These are phyloP conservation scores for Sphenopsis melanotis DNA, from an alignment of 2,797 vertebrate species.

Conservation along the genomic window DNA sequence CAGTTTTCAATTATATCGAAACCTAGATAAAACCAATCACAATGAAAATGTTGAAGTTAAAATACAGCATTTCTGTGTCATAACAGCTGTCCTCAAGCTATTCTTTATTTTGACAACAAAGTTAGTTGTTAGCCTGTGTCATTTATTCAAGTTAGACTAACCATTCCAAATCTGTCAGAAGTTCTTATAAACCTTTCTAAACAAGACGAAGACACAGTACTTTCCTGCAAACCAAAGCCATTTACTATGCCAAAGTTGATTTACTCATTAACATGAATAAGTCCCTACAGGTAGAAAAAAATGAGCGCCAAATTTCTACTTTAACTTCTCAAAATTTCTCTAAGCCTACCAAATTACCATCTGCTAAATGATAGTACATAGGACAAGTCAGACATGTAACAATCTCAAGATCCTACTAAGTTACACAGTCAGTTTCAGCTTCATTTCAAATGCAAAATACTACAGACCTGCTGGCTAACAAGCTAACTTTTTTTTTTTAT, in stretches of 20 bases:
- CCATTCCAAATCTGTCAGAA: background rate
- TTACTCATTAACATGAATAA: background rate
- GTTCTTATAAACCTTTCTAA: background rate
- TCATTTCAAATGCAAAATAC: constrained; percentile 49
- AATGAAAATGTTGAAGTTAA: background rate
- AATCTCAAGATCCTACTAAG: background rate
- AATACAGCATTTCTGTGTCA: background rate
- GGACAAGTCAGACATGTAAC: background rate
- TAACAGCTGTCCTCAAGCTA: background rate
- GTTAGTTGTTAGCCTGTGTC: background rate
- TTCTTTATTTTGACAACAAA: background rate
- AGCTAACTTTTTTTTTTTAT: constrained; percentile 39
- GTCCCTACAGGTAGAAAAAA: background rate
- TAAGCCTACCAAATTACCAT: background rate
- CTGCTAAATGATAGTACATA: background rate
- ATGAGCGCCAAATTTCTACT: background rate
- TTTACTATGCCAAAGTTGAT: background rate
- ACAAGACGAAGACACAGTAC: background rate
- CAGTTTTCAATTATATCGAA: background rate
- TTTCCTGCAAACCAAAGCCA: background rate
- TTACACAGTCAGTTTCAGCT: background rate
- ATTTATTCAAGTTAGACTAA: background rate
- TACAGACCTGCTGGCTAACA: constrained; percentile 26
- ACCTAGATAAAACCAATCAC: background rate
- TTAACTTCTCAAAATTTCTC: background rate